Conservation (phyloP, 2,797 vertebrate genomes). For the Aulostomus chinensis region DNA sequence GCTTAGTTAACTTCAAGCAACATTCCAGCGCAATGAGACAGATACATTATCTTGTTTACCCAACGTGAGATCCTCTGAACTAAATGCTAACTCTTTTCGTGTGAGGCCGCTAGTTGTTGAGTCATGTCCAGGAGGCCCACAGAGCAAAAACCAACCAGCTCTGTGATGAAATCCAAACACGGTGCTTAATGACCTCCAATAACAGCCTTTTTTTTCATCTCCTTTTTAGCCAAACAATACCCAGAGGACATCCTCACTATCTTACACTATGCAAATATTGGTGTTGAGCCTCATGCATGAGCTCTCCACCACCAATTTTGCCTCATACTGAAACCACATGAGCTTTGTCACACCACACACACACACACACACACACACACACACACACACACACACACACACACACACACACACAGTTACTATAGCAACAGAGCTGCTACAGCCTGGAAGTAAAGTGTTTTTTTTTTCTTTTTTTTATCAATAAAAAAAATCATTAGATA, state of each 20-base stretch:
- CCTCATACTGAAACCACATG: constrained; percentile 49
- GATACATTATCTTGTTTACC: constrained; percentile 23
- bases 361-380: too few species aligned
- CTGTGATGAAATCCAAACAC: constrained; percentile 19
- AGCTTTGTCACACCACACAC: constrained; percentile 61
- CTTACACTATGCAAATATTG: constrained; percentile 53
- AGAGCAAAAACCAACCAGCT: constrained; percentile 1
- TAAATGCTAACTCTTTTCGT: constrained; percentile 6
- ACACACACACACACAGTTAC: constrained; percentile 67
- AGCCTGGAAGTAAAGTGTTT: constrained; percentile 48
- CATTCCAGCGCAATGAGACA: constrained; percentile 15
- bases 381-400: too few species aligned
- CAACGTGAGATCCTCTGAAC: constrained; percentile 8
- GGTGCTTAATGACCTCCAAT: not conserved
- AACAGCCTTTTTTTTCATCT: constrained; percentile 9
- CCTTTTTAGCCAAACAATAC: constrained; percentile 11
- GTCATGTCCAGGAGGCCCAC: constrained; percentile 1
- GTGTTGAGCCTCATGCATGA: constrained; percentile 51
- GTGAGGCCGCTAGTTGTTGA: not conserved
- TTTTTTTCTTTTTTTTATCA: constrained; percentile 30
- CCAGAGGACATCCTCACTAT: constrained; percentile 21
- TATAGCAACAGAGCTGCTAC: constrained; percentile 69
- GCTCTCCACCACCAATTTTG: constrained; percentile 43
- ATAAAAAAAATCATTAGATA: constrained; percentile 51
- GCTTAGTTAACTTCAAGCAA: constrained; percentile 32